Evolutionary conservation across 2,113 vertebrate species (phyloP).

Genomic region (Dasyornis broadbenti): DNA sequence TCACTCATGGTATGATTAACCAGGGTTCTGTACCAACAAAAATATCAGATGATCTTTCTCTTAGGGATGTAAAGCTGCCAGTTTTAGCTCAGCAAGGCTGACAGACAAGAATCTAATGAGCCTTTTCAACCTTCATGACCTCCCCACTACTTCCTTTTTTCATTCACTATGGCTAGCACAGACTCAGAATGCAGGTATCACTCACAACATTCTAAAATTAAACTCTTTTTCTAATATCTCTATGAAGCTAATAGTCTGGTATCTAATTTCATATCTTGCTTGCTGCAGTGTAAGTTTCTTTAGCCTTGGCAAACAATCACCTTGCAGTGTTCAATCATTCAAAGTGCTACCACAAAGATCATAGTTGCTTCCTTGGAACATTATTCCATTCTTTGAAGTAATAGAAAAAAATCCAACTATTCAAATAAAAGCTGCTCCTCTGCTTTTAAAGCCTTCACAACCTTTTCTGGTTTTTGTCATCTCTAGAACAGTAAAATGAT

Average conservation of each 20-base stretch:
- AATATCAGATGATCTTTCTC: background rate
- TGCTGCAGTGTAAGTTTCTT: background rate
- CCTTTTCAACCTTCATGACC: background rate
- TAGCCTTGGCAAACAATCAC: background rate
- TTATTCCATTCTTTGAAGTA: background rate
- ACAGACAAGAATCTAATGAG: background rate
- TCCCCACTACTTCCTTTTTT: background rate
- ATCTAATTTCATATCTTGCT: background rate
- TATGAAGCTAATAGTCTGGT: background rate
- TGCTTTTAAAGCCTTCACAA: background rate
- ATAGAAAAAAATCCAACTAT: background rate
- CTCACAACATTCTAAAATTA: background rate
- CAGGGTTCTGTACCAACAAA: background rate
- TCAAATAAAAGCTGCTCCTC: background rate
- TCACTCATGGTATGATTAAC: background rate
- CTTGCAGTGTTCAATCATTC: background rate
- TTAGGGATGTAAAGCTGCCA: background rate
- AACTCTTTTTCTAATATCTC: background rate
- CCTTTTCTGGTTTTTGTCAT: background rate
- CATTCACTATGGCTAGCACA: background rate
- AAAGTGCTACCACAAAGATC: background rate
- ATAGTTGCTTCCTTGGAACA: background rate
- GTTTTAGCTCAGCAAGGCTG: background rate
- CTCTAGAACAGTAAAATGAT: background rate
- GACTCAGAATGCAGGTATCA: background rate